Evolutionary conservation across 2,888 invertebrate species (phyloP).

Genomic region (Pinctada fucata): DNA sequence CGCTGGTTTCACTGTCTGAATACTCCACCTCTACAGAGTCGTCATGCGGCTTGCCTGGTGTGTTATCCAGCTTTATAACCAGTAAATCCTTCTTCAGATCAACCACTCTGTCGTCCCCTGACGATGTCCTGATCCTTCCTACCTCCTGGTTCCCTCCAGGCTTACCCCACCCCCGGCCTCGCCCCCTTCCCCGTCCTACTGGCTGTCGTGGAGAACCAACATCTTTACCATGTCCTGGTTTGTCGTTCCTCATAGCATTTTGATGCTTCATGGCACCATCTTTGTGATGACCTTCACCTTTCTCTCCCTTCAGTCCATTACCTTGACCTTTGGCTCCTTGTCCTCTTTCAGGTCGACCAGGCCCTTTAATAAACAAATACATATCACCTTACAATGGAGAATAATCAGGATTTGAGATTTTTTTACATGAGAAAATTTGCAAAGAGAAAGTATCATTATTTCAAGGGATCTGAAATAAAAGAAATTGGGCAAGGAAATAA

Average conservation of each 20-base stretch:
- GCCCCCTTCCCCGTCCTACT: constrained; percentile 58
- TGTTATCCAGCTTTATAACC: constrained; percentile 71
- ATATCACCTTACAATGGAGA: too few relatives aligned
- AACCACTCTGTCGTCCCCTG: constrained; percentile 69
- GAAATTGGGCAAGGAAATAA: too few relatives aligned
- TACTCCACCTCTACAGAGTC: constrained; percentile 67
- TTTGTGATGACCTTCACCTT: neutral
- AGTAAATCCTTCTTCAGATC: constrained; percentile 68
- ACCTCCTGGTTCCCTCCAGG: constrained; percentile 43
- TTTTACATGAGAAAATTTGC: neutral
- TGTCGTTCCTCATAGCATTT: neutral
- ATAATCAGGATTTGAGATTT: neutral
- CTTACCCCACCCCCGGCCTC: constrained; percentile 62
- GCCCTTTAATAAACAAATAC: neutral
- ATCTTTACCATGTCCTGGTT: constrained; percentile 38
- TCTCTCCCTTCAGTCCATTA: neutral
- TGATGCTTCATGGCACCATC: neutral
- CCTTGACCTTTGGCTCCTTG: neutral
- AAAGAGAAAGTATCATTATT: too few relatives aligned
- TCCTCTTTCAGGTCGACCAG: constrained; percentile 12
- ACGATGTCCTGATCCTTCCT: constrained; percentile 62
- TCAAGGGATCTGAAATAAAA: too few relatives aligned
- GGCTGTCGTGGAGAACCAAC: constrained; percentile 49
- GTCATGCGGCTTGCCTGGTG: constrained; percentile 52
- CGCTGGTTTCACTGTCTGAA: constrained; percentile 56